Percentiles rank a stretch among this genome's conserved stretches.
Conservation (phyloP, 2,888 invertebrate genomes). For the Trimorus sp. region DNA sequence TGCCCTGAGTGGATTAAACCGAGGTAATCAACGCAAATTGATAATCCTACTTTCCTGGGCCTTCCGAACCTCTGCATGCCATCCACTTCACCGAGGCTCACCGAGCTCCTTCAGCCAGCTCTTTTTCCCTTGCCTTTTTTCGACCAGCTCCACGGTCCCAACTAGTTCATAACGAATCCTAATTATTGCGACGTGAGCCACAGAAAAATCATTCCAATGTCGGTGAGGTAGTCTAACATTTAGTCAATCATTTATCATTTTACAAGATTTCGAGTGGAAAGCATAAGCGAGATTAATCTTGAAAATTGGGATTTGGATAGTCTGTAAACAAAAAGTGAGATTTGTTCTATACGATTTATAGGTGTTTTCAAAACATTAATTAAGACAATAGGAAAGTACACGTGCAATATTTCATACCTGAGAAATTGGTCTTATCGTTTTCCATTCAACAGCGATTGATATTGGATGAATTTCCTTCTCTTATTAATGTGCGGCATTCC, state of each 20-base stretch:
- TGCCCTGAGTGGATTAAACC: slow-evolving; percentile 78
- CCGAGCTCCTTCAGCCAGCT: slow-evolving; percentile 50
- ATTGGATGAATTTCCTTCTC: slow-evolving; percentile 27
- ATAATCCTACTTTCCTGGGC: slow-evolving; percentile 76
- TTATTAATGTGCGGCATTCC: slow-evolving; percentile 31
- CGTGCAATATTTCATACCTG: not conserved
- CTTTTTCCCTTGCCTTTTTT: slow-evolving; percentile 8
- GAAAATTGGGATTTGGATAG: too few species aligned
- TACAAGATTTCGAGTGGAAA: too few species aligned
- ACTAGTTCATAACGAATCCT: slow-evolving; percentile 54
- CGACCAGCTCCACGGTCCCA: slow-evolving; percentile 37
- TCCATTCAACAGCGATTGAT: slow-evolving; percentile 36
- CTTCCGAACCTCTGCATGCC: slow-evolving; percentile 60
- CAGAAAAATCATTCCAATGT: too few species aligned
- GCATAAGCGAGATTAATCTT: too few species aligned
- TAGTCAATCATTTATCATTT: too few species aligned
- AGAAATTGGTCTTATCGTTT: slow-evolving; percentile 23
- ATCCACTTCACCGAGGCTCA: slow-evolving; percentile 54
- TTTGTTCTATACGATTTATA: too few species aligned
- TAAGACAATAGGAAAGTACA: too few species aligned
- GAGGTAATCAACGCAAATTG: slow-evolving; percentile 79
- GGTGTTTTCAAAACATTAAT: too few species aligned
- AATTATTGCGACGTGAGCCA: slow-evolving; percentile 44
- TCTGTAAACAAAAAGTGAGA: too few species aligned
- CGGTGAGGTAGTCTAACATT: too few species aligned